Percentiles rank a stretch among this genome's conserved stretches.
phyloP scores from a whole-genome alignment of 2,888 invertebrate genomes.

The Callosobruchus maculatus region DNA sequence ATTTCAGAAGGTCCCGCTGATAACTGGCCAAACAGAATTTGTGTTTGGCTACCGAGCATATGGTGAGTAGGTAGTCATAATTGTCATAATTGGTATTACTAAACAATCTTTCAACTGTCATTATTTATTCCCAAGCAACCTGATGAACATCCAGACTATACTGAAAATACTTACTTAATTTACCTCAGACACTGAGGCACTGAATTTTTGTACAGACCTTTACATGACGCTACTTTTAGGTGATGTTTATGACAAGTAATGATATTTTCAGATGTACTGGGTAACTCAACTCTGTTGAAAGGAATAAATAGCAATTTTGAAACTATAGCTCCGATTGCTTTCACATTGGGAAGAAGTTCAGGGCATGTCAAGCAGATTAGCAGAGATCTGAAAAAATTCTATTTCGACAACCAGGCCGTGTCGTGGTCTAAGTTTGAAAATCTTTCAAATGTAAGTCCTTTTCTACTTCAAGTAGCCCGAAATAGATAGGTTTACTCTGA shows the following conservation, averaged over 20 bases:
- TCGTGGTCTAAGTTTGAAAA: slow-evolving; percentile 43
- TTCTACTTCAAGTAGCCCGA: background rate
- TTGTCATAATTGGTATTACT: background rate
- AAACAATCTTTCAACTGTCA: too few species aligned
- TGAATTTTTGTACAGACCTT: too few species aligned
- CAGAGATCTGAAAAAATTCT: slow-evolving; percentile 52
- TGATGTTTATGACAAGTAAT: too few species aligned
- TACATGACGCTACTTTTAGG: background rate
- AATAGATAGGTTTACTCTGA: background rate
- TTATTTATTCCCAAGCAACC: too few species aligned
- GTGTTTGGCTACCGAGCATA: slow-evolving; percentile 64
- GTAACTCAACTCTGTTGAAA: slow-evolving; percentile 53
- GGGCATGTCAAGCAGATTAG: slow-evolving; percentile 53
- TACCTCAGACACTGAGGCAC: too few species aligned
- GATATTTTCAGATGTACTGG: slow-evolving; percentile 50
- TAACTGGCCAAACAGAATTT: slow-evolving; percentile 63
- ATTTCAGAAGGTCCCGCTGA: slow-evolving; percentile 61
- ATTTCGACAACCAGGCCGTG: slow-evolving; percentile 48
- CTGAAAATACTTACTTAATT: too few species aligned
- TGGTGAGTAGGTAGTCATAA: slow-evolving; percentile 47
- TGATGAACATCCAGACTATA: too few species aligned
- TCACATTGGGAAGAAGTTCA: slow-evolving; percentile 57
- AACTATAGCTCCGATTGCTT: slow-evolving; percentile 61
- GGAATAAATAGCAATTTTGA: slow-evolving; percentile 61
- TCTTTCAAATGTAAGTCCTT: slow-evolving; percentile 45